These are phyloP conservation scores for Pantelozetes paolii DNA, from an alignment of 2,888 invertebrate species.

Conservation along the genomic window DNA sequence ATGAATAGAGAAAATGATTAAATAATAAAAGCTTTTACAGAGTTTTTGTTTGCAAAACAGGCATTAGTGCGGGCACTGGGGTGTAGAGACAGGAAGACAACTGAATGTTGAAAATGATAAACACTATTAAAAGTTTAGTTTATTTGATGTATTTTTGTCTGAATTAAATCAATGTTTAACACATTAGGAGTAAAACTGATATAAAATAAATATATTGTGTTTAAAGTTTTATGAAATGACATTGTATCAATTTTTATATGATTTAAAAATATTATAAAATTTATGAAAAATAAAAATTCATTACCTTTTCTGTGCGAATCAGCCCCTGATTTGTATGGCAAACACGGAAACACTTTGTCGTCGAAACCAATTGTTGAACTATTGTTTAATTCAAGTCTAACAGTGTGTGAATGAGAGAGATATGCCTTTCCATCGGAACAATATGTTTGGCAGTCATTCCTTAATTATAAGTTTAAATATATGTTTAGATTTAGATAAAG, in stretches of 20 bases:
- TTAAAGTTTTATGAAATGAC: too few relatives aligned
- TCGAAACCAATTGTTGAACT: background rate
- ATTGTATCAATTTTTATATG: too few relatives aligned
- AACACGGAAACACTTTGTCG: slow-evolving; percentile 22
- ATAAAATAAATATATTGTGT: too few relatives aligned
- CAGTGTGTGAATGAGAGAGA: slow-evolving; percentile 17
- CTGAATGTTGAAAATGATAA: background rate
- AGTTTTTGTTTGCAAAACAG: background rate
- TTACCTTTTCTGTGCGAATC: slow-evolving; percentile 12
- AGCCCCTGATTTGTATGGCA: background rate
- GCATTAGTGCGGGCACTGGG: background rate
- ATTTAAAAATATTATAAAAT: background rate
- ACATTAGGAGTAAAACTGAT: too few relatives aligned
- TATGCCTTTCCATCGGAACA: background rate
- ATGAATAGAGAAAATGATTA: background rate
- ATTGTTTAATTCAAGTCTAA: slow-evolving; percentile 23
- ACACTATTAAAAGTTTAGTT: too few relatives aligned
- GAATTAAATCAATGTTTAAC: too few relatives aligned
- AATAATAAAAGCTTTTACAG: background rate
- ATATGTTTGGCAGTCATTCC: slow-evolving; percentile 30
- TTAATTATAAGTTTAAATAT: slow-evolving; percentile 29
- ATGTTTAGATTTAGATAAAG: background rate
- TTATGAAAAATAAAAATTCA: background rate
- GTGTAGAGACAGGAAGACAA: slow-evolving; percentile 8
- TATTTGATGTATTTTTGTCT: too few relatives aligned